Evolutionary conservation across 1,140 invertebrate genomes (phyloP).

Genomic region (Trichoplusia ni): DNA sequence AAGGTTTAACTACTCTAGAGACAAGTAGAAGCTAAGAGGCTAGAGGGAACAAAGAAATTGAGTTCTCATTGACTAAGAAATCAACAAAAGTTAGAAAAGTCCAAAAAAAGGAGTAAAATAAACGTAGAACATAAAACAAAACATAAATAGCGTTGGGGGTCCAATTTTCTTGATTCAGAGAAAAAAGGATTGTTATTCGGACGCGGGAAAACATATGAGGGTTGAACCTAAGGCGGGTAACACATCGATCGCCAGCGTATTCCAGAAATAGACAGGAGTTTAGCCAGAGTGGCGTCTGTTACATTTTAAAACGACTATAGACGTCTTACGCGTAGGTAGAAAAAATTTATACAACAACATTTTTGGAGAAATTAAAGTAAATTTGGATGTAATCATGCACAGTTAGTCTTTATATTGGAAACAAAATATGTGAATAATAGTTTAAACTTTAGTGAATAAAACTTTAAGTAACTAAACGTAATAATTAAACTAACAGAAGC

Average conservation of each 20-base stretch:
- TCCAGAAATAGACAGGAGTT: conserved; percentile 31
- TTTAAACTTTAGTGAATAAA: too few relatives aligned
- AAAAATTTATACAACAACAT: neutral
- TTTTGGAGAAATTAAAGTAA: neutral
- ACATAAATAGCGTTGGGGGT: neutral
- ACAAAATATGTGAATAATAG: too few relatives aligned
- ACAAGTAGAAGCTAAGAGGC: conserved; percentile 5
- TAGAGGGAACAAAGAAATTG: neutral
- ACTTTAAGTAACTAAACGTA: too few relatives aligned
- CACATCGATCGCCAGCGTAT: conserved; percentile 18
- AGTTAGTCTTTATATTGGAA: too few relatives aligned
- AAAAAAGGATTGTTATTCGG: neutral
- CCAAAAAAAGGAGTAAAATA: neutral
- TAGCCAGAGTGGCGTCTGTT: conserved; percentile 20
- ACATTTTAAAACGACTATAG: conserved; percentile 4
- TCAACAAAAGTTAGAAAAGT: neutral
- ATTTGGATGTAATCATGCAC: too few relatives aligned
- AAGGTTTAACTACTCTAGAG: conserved; percentile 17
- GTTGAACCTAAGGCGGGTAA: conserved; percentile 4
- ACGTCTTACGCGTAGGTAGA: neutral
- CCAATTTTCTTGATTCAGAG: neutral
- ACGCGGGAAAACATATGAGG: neutral
- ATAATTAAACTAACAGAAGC: too few relatives aligned
- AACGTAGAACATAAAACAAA: neutral
- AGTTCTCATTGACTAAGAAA: neutral